Evolutionary conservation across 2,797 vertebrate genomes (phyloP).

Genomic region (Neosalanx taihuensis): DNA sequence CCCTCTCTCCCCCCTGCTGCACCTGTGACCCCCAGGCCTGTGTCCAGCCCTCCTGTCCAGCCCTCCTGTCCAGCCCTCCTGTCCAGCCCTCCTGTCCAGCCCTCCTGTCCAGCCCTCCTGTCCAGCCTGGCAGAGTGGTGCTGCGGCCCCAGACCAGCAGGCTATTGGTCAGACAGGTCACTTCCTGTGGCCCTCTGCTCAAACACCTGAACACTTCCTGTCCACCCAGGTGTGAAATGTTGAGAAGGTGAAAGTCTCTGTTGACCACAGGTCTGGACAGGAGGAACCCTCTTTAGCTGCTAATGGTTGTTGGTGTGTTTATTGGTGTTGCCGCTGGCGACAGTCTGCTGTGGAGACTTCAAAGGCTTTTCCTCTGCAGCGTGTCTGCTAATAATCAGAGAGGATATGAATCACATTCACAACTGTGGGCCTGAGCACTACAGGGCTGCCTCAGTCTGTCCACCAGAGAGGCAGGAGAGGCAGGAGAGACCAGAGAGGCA

Average conservation of each 20-base stretch:
- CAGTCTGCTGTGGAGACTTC: slow-evolving; percentile 26
- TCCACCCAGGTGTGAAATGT: no score
- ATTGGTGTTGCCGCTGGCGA: slow-evolving; percentile 35
- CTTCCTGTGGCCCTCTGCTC: no score
- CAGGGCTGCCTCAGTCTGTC: not conserved
- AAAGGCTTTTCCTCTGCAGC: slow-evolving; percentile 39
- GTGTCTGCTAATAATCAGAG: slow-evolving; percentile 34
- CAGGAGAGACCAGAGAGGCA: no score
- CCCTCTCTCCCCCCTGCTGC: slow-evolving; percentile 65
- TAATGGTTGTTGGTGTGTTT: slow-evolving; percentile 40
- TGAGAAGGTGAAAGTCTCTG: slow-evolving; percentile 34
- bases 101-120: no score
- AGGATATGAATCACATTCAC: slow-evolving; percentile 18
- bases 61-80: no score
- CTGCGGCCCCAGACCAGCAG: no score
- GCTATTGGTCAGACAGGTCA: slow-evolving; percentile 79
- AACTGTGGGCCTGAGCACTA: not conserved
- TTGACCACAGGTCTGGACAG: slow-evolving; percentile 44
- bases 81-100: no score
- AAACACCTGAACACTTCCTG: not conserved
- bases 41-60: slow-evolving; percentile 57
- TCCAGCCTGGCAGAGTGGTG: no score
- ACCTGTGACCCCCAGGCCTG: slow-evolving; percentile 64
- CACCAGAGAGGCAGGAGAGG: no score
- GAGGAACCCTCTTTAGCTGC: slow-evolving; percentile 51